These are phyloP conservation scores for Tachystola acroxantha DNA, from an alignment of 2,888 invertebrate species.

Conservation along the genomic window DNA sequence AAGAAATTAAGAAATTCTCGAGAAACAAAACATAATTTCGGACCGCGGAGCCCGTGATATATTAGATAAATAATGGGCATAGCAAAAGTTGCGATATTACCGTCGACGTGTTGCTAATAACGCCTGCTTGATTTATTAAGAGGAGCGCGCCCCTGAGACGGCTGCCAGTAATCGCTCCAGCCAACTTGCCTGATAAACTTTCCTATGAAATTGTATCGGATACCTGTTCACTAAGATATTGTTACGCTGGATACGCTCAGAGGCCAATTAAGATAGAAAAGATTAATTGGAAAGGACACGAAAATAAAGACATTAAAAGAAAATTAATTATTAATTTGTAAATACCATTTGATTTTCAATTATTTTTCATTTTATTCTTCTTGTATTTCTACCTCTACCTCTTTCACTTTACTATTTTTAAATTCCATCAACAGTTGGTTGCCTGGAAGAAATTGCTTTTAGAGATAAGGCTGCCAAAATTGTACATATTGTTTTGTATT, in stretches of 20 bases:
- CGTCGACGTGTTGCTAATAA: conserved; percentile 32
- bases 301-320: no score
- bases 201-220: conserved; percentile 39
- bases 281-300: no score
- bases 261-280: no score
- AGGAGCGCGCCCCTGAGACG: conserved; percentile 21
- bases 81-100: conserved; percentile 28
- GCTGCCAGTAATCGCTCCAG: conserved; percentile 30
- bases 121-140: conserved; percentile 37
- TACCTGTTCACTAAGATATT: conserved; percentile 20
- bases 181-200: conserved; percentile 26
- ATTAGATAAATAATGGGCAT: conserved; percentile 8
- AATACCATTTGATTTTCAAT: no score
- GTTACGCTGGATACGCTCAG: background rate
- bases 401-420: no score
- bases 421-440: no score
- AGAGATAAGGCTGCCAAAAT: no score
- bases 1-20: background rate
- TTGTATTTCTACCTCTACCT: no score
- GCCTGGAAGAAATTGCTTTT: no score
- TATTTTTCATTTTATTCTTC: no score
- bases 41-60: conserved; percentile 1
- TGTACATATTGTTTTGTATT: no score
- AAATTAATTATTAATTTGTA: no score
- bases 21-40: conserved; percentile 6